phyloP scores from a whole-genome alignment of 1,140 invertebrate species.

The Gyrodactylus salaris region DNA sequence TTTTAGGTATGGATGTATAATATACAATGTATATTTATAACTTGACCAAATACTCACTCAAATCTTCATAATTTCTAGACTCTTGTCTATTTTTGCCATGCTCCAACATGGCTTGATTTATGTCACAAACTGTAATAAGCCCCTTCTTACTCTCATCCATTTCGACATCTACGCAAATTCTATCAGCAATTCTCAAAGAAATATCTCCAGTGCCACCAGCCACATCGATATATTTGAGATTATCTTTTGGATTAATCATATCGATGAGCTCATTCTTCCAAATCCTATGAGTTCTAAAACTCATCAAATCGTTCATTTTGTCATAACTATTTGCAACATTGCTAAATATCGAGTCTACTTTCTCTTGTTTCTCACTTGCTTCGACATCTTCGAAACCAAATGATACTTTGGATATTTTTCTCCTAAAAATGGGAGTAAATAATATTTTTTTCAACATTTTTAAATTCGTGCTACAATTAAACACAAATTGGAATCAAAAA shows the following conservation, averaged over 20 bases:
- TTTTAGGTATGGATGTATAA: too few relatives aligned
- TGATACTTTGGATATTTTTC: neutral
- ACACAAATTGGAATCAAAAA: too few relatives aligned
- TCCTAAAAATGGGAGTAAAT: neutral
- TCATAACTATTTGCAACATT: conserved; percentile 75
- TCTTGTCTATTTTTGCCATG: conserved; percentile 43
- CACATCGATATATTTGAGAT: conserved; percentile 52
- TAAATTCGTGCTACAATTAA: too few relatives aligned
- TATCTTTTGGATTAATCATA: conserved; percentile 35
- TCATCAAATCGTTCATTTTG: conserved; percentile 92
- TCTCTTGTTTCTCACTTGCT: neutral
- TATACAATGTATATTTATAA: too few relatives aligned
- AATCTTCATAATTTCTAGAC: conserved; percentile 19
- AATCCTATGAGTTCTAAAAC: conserved; percentile 54
- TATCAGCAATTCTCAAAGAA: neutral
- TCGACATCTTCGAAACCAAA: neutral
- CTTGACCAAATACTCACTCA: conserved; percentile 11
- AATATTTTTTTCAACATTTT: neutral
- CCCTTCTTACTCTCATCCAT: conserved; percentile 15
- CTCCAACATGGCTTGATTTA: conserved; percentile 69
- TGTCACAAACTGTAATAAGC: conserved; percentile 52
- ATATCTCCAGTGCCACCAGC: conserved; percentile 52
- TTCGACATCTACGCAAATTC: conserved; percentile 11
- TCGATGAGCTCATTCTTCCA: conserved; percentile 84
- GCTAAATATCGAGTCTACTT: conserved; percentile 65